phyloP scores from a whole-genome alignment of 2,888 invertebrate genomes.

The Lasioglossum villosulum region DNA sequence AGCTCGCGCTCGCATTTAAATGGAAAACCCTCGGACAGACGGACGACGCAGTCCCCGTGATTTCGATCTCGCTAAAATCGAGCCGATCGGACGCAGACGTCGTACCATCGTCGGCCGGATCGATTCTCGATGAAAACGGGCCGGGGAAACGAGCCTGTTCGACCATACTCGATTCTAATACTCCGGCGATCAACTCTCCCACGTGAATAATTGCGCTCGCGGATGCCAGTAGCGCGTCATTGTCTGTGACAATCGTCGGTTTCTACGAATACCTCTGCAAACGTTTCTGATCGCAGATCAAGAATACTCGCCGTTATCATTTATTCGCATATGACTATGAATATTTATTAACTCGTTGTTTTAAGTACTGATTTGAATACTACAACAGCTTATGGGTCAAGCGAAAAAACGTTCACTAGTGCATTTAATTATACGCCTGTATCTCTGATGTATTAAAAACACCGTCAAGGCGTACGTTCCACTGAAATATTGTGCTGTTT shows the following conservation, averaged over 20 bases:
- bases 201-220: neutral
- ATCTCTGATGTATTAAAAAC: neutral
- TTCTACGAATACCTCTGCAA: neutral
- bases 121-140: slow-evolving; percentile 20
- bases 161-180: slow-evolving; percentile 33
- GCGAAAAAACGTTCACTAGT: neutral
- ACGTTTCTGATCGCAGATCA: neutral
- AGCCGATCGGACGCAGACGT: slow-evolving; percentile 5
- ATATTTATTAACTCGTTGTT: no score
- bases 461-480: neutral
- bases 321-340: neutral
- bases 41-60: slow-evolving; percentile 11
- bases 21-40: slow-evolving; percentile 34
- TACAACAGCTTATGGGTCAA: neutral
- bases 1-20: slow-evolving; percentile 42
- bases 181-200: neutral
- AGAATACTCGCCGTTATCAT: no score
- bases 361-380: neutral
- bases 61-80: slow-evolving; percentile 40
- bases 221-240: neutral
- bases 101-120: slow-evolving; percentile 1
- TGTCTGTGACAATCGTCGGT: neutral
- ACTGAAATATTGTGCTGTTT: neutral
- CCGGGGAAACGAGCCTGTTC: slow-evolving; percentile 1
- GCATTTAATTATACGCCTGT: neutral